A percentile compares a stretch with the other conserved stretches of the same genome.
Conservation (phyloP, 2,888 invertebrate species). For the Protonemura montana region DNA sequence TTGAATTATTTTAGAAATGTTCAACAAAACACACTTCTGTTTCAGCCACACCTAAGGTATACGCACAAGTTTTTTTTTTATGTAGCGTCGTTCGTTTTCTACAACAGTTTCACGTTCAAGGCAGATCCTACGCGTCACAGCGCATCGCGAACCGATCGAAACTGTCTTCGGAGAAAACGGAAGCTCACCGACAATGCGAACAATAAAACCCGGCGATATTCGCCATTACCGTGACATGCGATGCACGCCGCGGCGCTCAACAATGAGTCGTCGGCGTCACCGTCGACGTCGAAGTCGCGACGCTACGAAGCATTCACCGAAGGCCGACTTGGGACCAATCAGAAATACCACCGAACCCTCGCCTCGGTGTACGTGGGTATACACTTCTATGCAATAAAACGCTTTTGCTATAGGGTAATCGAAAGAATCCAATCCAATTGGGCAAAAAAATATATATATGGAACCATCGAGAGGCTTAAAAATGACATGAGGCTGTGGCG, state of each 20-base stretch:
- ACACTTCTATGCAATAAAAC: not conserved
- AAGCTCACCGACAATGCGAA: not conserved
- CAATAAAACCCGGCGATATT: not conserved
- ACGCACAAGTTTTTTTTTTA: no score
- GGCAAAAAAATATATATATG: not conserved
- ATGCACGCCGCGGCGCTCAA: not conserved
- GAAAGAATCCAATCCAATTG: slow-evolving; percentile 7
- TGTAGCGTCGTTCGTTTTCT: not conserved
- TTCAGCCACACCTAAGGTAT: not conserved
- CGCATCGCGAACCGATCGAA: not conserved
- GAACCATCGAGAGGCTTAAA: not conserved
- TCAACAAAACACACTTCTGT: not conserved
- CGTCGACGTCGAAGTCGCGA: not conserved
- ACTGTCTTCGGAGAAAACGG: not conserved
- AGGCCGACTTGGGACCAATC: not conserved
- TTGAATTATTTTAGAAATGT: not conserved
- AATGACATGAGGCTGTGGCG: not conserved
- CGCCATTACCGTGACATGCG: not conserved
- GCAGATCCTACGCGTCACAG: not conserved
- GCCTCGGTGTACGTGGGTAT: not conserved
- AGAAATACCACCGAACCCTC: not conserved
- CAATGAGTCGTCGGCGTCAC: not conserved
- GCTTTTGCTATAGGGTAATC: not conserved
- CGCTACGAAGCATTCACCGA: not conserved
- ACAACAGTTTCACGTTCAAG: not conserved